Evolutionary conservation across 1,140 invertebrate species (phyloP), one percentile per base, ranked within the genome.

Genomic region (Cyphomyrmex costatus): DNA sequence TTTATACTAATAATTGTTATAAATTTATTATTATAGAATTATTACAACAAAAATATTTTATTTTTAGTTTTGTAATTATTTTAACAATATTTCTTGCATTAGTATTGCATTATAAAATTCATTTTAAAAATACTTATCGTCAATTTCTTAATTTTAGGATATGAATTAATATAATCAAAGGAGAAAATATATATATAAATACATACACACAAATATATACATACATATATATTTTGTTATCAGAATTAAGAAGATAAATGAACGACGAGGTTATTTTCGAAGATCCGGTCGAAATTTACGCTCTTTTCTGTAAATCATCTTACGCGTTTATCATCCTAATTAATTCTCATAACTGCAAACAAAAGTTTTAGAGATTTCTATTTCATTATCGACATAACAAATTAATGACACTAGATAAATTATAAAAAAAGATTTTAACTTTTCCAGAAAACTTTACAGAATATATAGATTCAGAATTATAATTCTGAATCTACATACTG

Each of bases 141-240:
- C 79, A 82, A 36, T 70, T 36, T 71, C 19, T 82, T 73, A 82
- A 70, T 71, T 83, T 83, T 83, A 83, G 36, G 68, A 24, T 77
- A 77, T 51, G 46, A 0, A 85, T 78, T 85, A 77, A 85, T 78
- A 85, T 70, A 86, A 82, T 80, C 46, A 86, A 68, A 70, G 76
- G 71, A 82, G 27, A 86, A 80, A 19, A 65, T 27, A 82, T 73
- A 83, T 83, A 78, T 78, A 53, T 66, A 79, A 36, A 74, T 85
- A 85, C 68, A 58, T 42, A 42, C 36, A 42, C 33, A 71, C 19
- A 80, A 19, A 79, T 36, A 79, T 51, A 79, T 53, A 79, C 14
- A 60, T 82, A 83, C n/a, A 63, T 53, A 83, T 53, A 83, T 83
- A 85, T 85, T 85, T 85, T 85, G 60, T 77, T 85, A 85, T 85